Evolutionary conservation across 2,113 vertebrate species (phyloP).

Genomic region (Puntigrus tetrazona): DNA sequence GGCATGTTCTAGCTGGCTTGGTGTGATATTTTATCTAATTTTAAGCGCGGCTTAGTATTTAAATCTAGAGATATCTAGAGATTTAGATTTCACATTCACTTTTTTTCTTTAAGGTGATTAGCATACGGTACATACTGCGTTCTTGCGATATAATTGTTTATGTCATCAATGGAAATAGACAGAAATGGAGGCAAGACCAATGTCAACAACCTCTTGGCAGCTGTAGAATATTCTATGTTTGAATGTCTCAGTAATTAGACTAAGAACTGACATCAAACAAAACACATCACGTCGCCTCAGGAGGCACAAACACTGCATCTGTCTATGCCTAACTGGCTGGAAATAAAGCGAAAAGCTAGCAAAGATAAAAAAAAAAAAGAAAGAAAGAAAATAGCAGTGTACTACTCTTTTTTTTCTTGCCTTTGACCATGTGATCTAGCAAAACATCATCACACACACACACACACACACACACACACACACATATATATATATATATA

Average conservation of each 20-base stretch:
- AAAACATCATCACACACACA: not conserved
- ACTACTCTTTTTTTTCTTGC: not conserved
- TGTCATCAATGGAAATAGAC: too few species aligned
- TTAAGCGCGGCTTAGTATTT: not conserved
- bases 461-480: too few species aligned
- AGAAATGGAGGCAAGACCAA: not conserved
- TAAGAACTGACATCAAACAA: constrained; percentile 16
- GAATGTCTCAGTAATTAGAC: constrained; percentile 13
- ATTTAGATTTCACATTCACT: not conserved
- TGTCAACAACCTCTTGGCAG: constrained; percentile 6
- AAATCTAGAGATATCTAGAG: not conserved
- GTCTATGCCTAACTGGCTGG: constrained; percentile 2
- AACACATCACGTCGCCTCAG: not conserved
- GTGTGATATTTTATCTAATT: not conserved
- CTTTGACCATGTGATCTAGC: not conserved
- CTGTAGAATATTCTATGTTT: not conserved
- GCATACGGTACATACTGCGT: too few species aligned
- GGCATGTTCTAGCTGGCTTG: not conserved
- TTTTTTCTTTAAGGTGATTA: too few species aligned
- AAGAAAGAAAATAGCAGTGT: too few species aligned
- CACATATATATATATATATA: too few species aligned
- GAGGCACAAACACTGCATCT: constrained; percentile 12
- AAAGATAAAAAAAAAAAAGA: too few species aligned
- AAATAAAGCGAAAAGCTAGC: not conserved
- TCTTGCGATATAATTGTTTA: too few species aligned